Conservation (phyloP, 2,113 vertebrate species). For the Macquaria ambigua region DNA sequence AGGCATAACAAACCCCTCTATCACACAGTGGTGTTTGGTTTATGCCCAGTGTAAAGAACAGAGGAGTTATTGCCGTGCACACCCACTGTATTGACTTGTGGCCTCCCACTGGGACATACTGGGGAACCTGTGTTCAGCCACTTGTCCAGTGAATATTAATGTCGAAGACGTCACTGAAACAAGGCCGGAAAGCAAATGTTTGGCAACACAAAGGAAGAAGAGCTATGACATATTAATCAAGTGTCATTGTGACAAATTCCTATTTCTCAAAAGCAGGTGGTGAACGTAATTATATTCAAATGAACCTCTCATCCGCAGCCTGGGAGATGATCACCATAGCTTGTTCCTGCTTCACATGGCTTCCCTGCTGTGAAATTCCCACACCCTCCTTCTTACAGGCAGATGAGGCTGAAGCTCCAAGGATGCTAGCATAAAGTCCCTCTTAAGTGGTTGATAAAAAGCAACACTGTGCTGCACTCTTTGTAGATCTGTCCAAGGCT, state of each 20-base stretch:
- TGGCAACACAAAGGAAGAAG: slow-evolving; percentile 44
- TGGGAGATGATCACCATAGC: slow-evolving; percentile 61
- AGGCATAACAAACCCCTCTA: slow-evolving; percentile 38
- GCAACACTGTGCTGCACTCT: background rate
- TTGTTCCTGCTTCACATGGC: slow-evolving; percentile 66
- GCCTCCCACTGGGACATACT: slow-evolving; percentile 39
- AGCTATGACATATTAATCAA: slow-evolving; percentile 62
- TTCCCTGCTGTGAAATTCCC: slow-evolving; percentile 70
- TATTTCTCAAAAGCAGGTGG: slow-evolving; percentile 57
- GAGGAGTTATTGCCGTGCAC: slow-evolving; percentile 32
- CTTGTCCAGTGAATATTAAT: slow-evolving; percentile 49
- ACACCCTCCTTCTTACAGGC: slow-evolving; percentile 32
- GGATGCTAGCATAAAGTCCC: slow-evolving; percentile 33
- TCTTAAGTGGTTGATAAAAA: slow-evolving; percentile 15
- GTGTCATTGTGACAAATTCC: slow-evolving; percentile 72
- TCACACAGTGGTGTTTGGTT: slow-evolving; percentile 48
- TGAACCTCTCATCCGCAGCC: slow-evolving; percentile 70
- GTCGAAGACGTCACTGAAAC: slow-evolving; percentile 33
- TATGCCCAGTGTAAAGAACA: slow-evolving; percentile 46
- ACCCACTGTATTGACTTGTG: slow-evolving; percentile 41
- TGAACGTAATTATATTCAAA: slow-evolving; percentile 78
- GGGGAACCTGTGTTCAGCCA: slow-evolving; percentile 29
- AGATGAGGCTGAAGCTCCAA: slow-evolving; percentile 46
- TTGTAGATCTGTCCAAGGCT: background rate
- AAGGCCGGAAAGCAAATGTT: slow-evolving; percentile 57